These are phyloP conservation scores for Gortyna flavago DNA, from an alignment of 2,888 invertebrate species.

Conservation along the genomic window DNA sequence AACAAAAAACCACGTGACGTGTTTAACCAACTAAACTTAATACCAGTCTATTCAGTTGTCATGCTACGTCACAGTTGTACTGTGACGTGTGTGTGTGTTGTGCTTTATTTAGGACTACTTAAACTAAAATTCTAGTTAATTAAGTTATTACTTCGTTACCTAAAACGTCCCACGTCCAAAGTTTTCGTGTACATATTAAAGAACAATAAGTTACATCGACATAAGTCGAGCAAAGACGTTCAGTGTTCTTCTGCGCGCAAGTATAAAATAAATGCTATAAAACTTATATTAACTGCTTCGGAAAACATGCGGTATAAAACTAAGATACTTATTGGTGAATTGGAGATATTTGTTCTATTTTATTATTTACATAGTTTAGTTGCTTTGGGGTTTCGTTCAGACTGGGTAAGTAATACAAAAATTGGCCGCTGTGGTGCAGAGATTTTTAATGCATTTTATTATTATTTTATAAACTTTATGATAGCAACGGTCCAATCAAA, in stretches of 20 bases:
- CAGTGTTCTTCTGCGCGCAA: conserved; percentile 64
- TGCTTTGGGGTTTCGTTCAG: conserved; percentile 30
- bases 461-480: not conserved
- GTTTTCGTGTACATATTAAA: conserved; percentile 55
- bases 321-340: conserved; percentile 49
- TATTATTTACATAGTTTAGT: conserved; percentile 54
- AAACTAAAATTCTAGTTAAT: conserved; percentile 11
- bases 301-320: conserved; percentile 56
- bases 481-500: not conserved
- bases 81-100: too few species aligned
- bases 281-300: conserved; percentile 64
- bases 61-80: too few species aligned
- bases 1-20: too few species aligned
- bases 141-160: conserved; percentile 1
- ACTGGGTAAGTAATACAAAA: conserved; percentile 12
- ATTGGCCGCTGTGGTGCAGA: conserved; percentile 8
- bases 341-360: conserved; percentile 46
- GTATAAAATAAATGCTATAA: conserved; percentile 69
- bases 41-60: too few species aligned
- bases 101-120: not conserved
- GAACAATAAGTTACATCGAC: conserved; percentile 70
- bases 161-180: conserved; percentile 27
- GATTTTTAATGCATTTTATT: conserved; percentile 23
- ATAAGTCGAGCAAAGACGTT: conserved; percentile 70
- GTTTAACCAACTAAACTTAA: too few species aligned